These are phyloP conservation scores for Drosophila fungiperda DNA, from an alignment of 2,888 invertebrate species.

Conservation along the genomic window DNA sequence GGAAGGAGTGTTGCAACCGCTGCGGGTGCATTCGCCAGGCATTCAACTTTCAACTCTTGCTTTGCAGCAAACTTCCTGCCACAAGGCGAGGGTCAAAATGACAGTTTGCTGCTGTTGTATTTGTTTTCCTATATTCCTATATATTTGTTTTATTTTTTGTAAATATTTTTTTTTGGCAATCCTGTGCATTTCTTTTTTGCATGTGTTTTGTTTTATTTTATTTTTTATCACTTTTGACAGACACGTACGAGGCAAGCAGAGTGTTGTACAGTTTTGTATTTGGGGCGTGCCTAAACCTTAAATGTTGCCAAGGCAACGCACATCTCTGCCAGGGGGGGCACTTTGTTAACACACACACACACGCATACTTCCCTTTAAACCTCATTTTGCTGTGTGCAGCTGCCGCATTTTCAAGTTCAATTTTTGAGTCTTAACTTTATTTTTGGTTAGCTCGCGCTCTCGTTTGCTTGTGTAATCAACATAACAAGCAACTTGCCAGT, in stretches of 20 bases:
- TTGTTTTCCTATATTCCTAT: not conserved
- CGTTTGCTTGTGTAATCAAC: conserved; percentile 68
- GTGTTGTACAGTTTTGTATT: conserved; percentile 47
- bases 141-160: not conserved
- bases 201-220: conserved; percentile 9
- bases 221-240: conserved; percentile 31
- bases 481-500: conserved; percentile 80
- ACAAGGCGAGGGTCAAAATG: conserved; percentile 43
- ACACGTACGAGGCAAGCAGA: conserved; percentile 40
- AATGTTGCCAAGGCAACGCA: conserved; percentile 11
- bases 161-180: not conserved
- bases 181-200: conserved; percentile 16
- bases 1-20: conserved; percentile 3
- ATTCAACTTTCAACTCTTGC: conserved; percentile 84
- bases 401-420: conserved; percentile 57
- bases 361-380: not conserved
- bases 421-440: conserved; percentile 56
- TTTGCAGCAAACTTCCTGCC: conserved; percentile 49
- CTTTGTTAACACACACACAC: not conserved
- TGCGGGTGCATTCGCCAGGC: conserved; percentile 78
- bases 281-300: conserved; percentile 57
- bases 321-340: not conserved
- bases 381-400: conserved; percentile 1
- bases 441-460: conserved; percentile 45
- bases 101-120: conserved; percentile 45